Base-by-base conservation (phyloP, 2,888 invertebrate genomes). In the Metalampra italica region DNA sequence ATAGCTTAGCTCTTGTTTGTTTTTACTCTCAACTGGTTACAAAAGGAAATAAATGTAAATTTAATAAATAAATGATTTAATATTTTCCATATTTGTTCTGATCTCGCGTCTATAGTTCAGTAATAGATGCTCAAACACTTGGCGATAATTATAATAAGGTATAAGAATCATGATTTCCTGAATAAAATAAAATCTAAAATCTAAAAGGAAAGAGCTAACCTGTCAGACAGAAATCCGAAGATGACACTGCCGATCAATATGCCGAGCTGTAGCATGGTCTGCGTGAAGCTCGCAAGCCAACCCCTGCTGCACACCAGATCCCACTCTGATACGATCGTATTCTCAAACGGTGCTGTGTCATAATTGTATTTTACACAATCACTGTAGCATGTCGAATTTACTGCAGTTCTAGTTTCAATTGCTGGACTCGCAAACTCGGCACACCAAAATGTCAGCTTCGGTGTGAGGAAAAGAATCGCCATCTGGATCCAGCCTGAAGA, bases 401-500 rank as follows among this genome's bases (percentile, higher is more conserved):
- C 78, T 2, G 70, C 61, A 39, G 3, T 55, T 54, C 0, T 79
- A 90, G 2, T 69, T 0, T 71, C 71, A 0, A 76, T 62, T 1
- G 56, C 50, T 3, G 57, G 57, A 0, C 83, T 83, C 9, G 62
- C 55, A 1, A 90, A 85, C 30, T 69, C 63, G 0, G 64, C 65
- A 61, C 93, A 93, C 56, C 84, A 81, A 58, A 90, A 91, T 0
- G 78, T 73, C 0, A 91, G 77, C 7, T 91, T 91, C 0, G 95
- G 94, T 0, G 94, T 93, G 46, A 95, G 80, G 58, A 95, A 95
- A 0, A 95, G 90, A 44, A 94, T 93, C 0, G 92, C 92, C 67
- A 95, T 84, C 59, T 94, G 94, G 46, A 94, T 94, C 94, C 94
- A 95, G 7, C 94, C 95, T 0, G 94, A 93, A 0, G 94, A 94